Conservation (phyloP, 92 coral and sea anemone species). For the Parazoanthus atlanticus region DNA sequence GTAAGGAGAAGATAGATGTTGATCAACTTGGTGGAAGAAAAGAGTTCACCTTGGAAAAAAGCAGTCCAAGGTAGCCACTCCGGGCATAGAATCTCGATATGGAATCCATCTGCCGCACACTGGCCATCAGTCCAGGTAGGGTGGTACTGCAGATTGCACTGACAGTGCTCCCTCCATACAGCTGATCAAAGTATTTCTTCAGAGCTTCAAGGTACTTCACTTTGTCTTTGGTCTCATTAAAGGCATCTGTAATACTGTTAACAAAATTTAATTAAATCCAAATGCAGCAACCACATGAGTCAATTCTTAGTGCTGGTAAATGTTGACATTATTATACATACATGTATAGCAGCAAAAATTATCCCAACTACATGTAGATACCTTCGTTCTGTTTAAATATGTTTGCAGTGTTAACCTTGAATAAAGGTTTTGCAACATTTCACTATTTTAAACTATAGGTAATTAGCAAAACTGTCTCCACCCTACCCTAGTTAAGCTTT, state of each 20-base stretch:
- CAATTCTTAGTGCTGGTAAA: no score
- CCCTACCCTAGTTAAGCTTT: no score
- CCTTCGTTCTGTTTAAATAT: no score
- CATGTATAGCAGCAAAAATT: no score
- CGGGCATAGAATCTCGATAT: constrained; percentile 97
- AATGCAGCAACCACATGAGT: no score
- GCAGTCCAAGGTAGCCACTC: constrained; percentile 90
- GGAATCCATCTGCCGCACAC: constrained; percentile 96
- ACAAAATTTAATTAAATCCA: not conserved
- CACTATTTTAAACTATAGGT: no score
- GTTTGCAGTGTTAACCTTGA: no score
- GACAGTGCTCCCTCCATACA: constrained; percentile 75
- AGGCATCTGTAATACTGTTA: constrained; percentile 93
- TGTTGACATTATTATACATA: no score
- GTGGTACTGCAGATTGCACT: constrained; percentile 77
- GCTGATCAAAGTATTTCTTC: constrained; percentile 93
- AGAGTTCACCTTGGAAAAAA: constrained; percentile 83
- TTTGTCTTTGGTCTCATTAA: constrained; percentile 98
- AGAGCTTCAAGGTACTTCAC: constrained; percentile 96
- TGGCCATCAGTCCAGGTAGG: constrained; percentile 96
- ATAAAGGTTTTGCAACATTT: no score
- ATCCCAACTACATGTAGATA: no score
- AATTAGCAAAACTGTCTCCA: no score
- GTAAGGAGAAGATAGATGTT: no score
- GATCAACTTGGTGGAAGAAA: not conserved